A percentile compares a stretch with the other conserved stretches of the same genome.
phyloP scores from a whole-genome alignment of 2,888 invertebrate genomes.

The Ochlodes sylvanus region DNA sequence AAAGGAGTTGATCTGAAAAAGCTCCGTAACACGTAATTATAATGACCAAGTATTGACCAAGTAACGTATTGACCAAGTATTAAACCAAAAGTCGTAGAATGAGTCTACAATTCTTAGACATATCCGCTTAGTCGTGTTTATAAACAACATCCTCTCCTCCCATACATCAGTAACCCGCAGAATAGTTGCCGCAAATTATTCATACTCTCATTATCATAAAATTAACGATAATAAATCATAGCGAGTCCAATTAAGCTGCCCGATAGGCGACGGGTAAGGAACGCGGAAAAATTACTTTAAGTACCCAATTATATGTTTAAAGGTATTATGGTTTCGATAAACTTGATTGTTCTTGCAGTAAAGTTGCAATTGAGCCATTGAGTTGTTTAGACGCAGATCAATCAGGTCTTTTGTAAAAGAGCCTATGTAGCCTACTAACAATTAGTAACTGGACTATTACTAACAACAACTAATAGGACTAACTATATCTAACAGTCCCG shows the following conservation, averaged over 20 bases:
- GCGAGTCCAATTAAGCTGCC: constrained; percentile 69
- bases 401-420: too few species aligned
- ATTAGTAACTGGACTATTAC: too few species aligned
- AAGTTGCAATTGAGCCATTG: background rate
- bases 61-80: too few species aligned
- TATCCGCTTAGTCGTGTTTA: constrained; percentile 13
- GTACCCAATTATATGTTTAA: constrained; percentile 46
- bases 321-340: constrained; percentile 17
- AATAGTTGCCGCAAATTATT: constrained; percentile 65
- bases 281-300: constrained; percentile 64
- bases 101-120: constrained; percentile 4
- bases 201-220: constrained; percentile 81
- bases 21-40: too few species aligned
- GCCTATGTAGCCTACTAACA: too few species aligned
- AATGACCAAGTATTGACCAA: too few species aligned
- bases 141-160: constrained; percentile 18
- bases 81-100: constrained; percentile 4
- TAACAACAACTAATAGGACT: too few species aligned
- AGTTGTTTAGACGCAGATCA: background rate
- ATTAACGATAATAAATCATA: constrained; percentile 82
- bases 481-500: too few species aligned
- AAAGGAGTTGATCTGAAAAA: too few species aligned
- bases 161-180: constrained; percentile 39
- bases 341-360: constrained; percentile 14
- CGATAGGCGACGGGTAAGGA: constrained; percentile 53